Evolutionary conservation across 2,113 vertebrate genomes (phyloP).

Genomic region (Argyrosomus japonicus): DNA sequence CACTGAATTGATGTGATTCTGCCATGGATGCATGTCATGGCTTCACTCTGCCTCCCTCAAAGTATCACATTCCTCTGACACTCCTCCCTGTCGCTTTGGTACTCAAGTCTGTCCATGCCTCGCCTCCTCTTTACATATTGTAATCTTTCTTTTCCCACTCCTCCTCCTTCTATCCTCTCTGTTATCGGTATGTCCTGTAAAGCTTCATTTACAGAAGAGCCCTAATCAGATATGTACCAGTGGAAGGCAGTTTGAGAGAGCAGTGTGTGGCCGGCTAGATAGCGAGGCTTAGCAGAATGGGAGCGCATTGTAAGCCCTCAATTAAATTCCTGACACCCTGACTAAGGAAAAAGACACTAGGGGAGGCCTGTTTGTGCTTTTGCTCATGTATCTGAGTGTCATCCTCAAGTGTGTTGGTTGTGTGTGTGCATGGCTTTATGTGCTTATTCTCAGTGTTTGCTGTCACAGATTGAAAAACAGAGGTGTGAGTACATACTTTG

Average conservation of each 20-base stretch:
- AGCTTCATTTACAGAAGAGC: constrained; percentile 75
- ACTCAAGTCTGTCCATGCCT: constrained; percentile 32
- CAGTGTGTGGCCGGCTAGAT: constrained; percentile 76
- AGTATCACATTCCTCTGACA: constrained; percentile 19
- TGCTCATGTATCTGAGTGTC: constrained; percentile 40
- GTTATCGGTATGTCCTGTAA: constrained; percentile 70
- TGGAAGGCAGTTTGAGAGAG: constrained; percentile 74
- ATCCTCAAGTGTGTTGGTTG: constrained; percentile 30
- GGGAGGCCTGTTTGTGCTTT: constrained; percentile 52
- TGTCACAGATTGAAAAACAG: constrained; percentile 2
- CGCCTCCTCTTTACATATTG: constrained; percentile 64
- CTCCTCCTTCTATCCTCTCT: constrained; percentile 38
- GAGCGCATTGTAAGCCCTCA: constrained; percentile 74
- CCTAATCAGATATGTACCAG: constrained; percentile 78
- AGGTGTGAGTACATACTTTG: background rate
- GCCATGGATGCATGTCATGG: background rate
- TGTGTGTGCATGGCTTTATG: constrained; percentile 23
- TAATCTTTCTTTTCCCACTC: constrained; percentile 49
- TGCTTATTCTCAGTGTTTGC: constrained; percentile 23
- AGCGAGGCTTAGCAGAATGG: constrained; percentile 73
- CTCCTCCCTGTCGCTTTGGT: constrained; percentile 17
- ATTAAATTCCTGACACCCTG: constrained; percentile 76
- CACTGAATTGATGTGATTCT: background rate
- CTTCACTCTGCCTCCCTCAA: background rate
- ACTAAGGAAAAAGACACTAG: constrained; percentile 57